Evolutionary conservation across 2,113 vertebrate genomes (phyloP), one percentile per base, ranked within the genome.

Genomic region (Eonycteris spelaea): DNA sequence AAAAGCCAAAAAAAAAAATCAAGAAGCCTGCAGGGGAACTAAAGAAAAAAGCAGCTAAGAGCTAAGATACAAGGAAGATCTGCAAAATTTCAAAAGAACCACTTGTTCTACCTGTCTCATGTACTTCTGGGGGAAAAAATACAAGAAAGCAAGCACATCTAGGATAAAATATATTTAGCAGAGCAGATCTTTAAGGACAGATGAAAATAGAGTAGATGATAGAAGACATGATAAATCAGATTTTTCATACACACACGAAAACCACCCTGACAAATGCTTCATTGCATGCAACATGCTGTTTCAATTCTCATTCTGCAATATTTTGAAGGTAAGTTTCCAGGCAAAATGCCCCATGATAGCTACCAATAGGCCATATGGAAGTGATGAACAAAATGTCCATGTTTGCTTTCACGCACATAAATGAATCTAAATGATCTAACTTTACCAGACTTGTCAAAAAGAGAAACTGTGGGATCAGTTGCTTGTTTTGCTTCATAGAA

Each of bases 1-100:
- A 93, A 96, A 95, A 33, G 21, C 40, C 33, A 83, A 83, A 96
- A 75, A 75, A 83, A 83, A 96, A 75, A 75, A 28, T 4, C 79
- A 53, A 93, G 33, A 92, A 87, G 6, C 15, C 74, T 63, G 5
- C 5, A 88, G 68, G n/a, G 68, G 16, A 14, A 14, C 38, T 84
- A 78, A 68, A 53, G n/a, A 48, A 92, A 70, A 43, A 55, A 73
- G 55, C 4, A 4, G 18, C 70, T 28, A 67, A 74, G 19, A 74
- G 24, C 38, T 89, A 80, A 75, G 59, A 67, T 35, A 82, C 38
- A 79, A 26, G 38, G 11, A 87, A 73, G 7, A 13, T 45, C 18
- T 38, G 33, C 35, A 77, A 93, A 10, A 71, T 70, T 87, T 86
- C n/a, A 80, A 83, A 90, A 78, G 28, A 96, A 55, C 5, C 14